Base-by-base conservation (phyloP, 1,140 invertebrate species). In the Drosophila auraria region DNA sequence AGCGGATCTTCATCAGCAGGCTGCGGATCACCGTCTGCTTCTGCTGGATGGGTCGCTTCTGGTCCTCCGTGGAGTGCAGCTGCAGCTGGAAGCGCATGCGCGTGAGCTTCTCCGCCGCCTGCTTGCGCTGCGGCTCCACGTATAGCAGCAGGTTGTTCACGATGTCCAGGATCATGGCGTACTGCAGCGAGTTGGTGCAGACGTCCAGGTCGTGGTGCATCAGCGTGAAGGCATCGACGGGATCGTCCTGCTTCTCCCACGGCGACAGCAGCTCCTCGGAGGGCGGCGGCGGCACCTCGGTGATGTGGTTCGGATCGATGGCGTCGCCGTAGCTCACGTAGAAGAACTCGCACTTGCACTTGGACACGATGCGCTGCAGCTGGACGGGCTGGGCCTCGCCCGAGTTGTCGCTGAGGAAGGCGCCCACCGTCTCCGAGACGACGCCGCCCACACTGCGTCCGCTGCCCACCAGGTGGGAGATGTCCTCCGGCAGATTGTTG, bases 121-220 rank as follows among this genome's bases (percentile, higher is more conserved):
- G 97, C 86, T 99, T 99, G 62, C 98, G 95, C 82, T 98, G 97
- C 1, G 98, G 98, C 93, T 99, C 99, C 15, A 99, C 98, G 93
- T 99, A 99, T 1, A 99, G 95, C 42, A 99, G 93, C 3, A 99
- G 94, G 94, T 99, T 99, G 93, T 99, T 99, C 1, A 99, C 96
- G 72, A 99, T 97, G 92, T 99, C 99, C 79, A 99, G 94, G 23
- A 99, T 96, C 97, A 99, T 99, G 2, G 97, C 96, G 93, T 99
- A 99, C 93, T 97, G 97, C 73, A 98, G 94, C 0, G 98, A 98
- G 94, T 99, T 99, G 6, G 98, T 99, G 93, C 97, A 99, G 1
- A 99, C 97, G 92, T 99, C 98, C 3, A 99, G 94, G 94, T 99
- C 99, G 91, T 99, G 97, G 94, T 99, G 99, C 95, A 99, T 99